Conservation (phyloP, 2,797 vertebrate genomes). For the Notoglanidium macrostoma region DNA sequence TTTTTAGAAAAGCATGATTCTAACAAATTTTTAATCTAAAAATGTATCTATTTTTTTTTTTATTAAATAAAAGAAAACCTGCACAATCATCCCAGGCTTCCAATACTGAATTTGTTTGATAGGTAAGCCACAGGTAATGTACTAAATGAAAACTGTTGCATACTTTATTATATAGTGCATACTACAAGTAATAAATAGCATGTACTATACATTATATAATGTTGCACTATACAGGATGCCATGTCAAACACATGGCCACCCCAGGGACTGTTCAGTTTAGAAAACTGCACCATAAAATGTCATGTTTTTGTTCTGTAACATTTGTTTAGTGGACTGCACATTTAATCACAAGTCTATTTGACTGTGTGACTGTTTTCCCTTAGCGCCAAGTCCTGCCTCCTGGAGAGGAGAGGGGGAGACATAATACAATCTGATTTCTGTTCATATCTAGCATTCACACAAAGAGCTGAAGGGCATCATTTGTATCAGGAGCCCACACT, state of each 20-base stretch:
- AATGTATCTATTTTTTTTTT: not conserved
- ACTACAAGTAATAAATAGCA: not conserved
- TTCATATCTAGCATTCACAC: constrained; percentile 11
- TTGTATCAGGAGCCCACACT: constrained; percentile 18
- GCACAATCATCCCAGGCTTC: not conserved
- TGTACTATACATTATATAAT: too few species aligned
- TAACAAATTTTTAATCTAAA: not conserved
- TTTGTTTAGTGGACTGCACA: constrained; percentile 1
- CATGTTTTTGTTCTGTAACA: constrained; percentile 1
- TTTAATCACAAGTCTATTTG: constrained; percentile 1
- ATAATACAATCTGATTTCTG: constrained; percentile 9
- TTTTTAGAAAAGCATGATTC: not conserved
- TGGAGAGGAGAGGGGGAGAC: not conserved
- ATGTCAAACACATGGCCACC: not conserved
- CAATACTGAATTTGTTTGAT: not conserved
- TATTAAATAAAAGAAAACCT: not conserved
- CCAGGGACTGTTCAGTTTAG: not conserved
- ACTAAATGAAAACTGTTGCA: not conserved
- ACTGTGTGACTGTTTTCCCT: not conserved
- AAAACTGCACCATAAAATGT: not conserved
- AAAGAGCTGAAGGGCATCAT: constrained; percentile 35
- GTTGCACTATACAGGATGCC: not conserved
- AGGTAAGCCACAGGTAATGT: not conserved
- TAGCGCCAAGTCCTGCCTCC: constrained; percentile 32
- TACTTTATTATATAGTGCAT: not conserved